A percentile compares a stretch with the other conserved stretches of the same genome.
phyloP scores from a whole-genome alignment of 35 echinoderm and acorn worm genomes.

The Lytechinus pictus region DNA sequence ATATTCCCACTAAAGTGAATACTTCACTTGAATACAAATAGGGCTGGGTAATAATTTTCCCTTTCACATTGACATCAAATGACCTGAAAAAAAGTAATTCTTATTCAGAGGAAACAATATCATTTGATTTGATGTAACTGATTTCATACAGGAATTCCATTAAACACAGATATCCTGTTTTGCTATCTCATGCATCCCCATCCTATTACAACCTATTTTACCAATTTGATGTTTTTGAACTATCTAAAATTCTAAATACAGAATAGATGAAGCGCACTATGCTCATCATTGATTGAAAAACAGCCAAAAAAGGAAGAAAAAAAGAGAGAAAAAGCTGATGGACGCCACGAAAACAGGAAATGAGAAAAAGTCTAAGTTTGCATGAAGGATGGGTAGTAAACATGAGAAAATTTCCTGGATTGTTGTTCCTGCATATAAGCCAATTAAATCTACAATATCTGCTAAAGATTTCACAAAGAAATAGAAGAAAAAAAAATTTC shows the following conservation, averaged over 20 bases:
- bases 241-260: not conserved
- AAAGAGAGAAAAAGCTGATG: not conserved
- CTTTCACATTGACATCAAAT: not conserved
- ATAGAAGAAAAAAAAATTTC: too few species aligned
- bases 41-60: too few species aligned
- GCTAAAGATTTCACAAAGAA: too few species aligned
- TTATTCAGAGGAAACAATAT: not conserved
- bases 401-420: too few species aligned
- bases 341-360: not conserved
- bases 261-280: not conserved
- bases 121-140: not conserved
- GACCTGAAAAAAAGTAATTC: not conserved
- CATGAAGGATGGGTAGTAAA: too few species aligned
- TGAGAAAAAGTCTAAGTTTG: too few species aligned
- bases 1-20: too few species aligned
- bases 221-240: not conserved
- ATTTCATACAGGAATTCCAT: not conserved
- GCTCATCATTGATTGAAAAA: too few species aligned
- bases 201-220: not conserved
- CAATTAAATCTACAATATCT: too few species aligned
- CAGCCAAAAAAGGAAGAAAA: not conserved
- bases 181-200: not conserved
- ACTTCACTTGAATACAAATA: too few species aligned
- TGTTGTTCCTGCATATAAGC: too few species aligned
- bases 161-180: conserved; percentile 39